A percentile compares a stretch with the other conserved stretches of the same genome.
Evolutionary conservation across 2,888 invertebrate species (phyloP).

Genomic region (Cylloceria caligata): DNA sequence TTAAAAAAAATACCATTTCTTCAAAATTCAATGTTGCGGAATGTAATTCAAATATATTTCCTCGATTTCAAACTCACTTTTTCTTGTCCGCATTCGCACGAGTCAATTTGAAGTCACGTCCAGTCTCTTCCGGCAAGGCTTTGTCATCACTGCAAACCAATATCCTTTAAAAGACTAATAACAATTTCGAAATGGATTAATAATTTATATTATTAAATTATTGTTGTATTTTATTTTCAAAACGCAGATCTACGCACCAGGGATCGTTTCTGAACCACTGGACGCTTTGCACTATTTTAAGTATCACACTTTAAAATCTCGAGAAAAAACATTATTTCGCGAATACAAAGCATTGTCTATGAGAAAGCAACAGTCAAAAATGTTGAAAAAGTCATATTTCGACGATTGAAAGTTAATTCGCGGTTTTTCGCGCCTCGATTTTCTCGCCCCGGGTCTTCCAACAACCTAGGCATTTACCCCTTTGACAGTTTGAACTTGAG

Average conservation of each 20-base stretch:
- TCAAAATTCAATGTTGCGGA: conserved; percentile 29
- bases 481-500: conserved; percentile 65
- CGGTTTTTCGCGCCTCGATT: background rate
- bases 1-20: background rate
- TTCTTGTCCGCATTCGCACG: conserved; percentile 89
- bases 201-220: background rate
- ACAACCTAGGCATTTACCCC: conserved; percentile 45
- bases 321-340: background rate
- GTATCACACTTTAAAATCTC: background rate
- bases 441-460: background rate
- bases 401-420: conserved; percentile 4
- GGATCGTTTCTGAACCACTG: background rate
- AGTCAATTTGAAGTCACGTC: conserved; percentile 89
- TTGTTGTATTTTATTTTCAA: background rate
- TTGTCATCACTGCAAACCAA: conserved; percentile 85
- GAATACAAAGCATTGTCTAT: too few relatives aligned
- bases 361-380: background rate
- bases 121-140: conserved; percentile 89
- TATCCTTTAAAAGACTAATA: background rate
- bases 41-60: conserved; percentile 10
- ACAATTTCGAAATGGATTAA: too few relatives aligned
- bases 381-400: background rate
- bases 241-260: too few relatives aligned
- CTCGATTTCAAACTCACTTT: conserved; percentile 86
- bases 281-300: background rate